These are phyloP conservation scores for Drosophila affinis DNA, from an alignment of 2,888 invertebrate genomes.

Conservation along the genomic window DNA sequence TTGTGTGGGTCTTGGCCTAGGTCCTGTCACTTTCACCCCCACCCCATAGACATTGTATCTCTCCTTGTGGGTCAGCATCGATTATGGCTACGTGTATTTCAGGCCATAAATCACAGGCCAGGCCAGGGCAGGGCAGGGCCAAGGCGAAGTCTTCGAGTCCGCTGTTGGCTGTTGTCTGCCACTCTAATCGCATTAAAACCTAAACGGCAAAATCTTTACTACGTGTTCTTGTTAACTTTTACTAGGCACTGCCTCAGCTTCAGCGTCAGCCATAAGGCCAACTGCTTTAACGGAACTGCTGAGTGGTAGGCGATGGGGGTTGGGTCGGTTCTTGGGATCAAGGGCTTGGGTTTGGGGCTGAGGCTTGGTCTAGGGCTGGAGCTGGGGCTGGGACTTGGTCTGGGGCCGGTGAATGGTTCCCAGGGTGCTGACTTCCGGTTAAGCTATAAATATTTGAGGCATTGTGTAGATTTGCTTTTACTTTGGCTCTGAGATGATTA, in stretches of 20 bases:
- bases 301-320: constrained; percentile 2
- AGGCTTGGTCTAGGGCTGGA: neutral
- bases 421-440: constrained; percentile 22
- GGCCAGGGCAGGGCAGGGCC: constrained; percentile 37
- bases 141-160: constrained; percentile 17
- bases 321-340: neutral
- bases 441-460: constrained; percentile 43
- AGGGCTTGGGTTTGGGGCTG: neutral
- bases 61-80: constrained; percentile 50
- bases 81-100: constrained; percentile 50
- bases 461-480: constrained; percentile 5
- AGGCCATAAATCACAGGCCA: constrained; percentile 65
- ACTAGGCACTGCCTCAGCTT: constrained; percentile 20
- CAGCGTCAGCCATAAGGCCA: constrained; percentile 1
- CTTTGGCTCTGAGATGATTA: neutral
- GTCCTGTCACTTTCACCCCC: neutral
- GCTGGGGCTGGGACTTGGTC: neutral
- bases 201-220: constrained; percentile 72
- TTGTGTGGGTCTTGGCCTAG: constrained; percentile 32
- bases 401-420: constrained; percentile 9
- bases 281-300: constrained; percentile 24
- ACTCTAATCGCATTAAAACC: constrained; percentile 77
- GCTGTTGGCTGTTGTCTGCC: constrained; percentile 48
- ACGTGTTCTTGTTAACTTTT: constrained; percentile 76
- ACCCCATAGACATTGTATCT: neutral